Evolutionary conservation across 2,113 vertebrate species (phyloP).

Genomic region (Arizona elegans): DNA sequence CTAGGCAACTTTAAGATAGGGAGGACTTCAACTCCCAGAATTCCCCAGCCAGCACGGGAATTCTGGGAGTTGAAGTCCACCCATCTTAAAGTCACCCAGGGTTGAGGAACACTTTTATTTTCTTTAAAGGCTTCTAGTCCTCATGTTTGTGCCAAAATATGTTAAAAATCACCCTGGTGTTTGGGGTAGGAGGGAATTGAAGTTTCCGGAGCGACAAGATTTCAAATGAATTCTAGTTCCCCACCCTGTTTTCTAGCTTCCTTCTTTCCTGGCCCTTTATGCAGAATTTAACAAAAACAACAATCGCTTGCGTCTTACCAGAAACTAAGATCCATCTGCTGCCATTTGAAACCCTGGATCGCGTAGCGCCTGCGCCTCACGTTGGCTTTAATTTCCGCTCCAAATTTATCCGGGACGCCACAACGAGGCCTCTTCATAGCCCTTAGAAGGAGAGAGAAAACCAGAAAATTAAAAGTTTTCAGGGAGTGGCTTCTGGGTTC

Average conservation of each 20-base stretch:
- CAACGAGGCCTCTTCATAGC: slow-evolving; percentile 86
- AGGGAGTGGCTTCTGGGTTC: not conserved
- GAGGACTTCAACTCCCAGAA: too few relatives aligned
- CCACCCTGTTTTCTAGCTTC: not conserved
- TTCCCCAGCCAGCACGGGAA: too few relatives aligned
- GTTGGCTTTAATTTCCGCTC: slow-evolving; percentile 83
- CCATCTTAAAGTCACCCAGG: not conserved
- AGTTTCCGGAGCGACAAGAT: not conserved
- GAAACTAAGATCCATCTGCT: slow-evolving; percentile 84
- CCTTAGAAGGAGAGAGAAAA: slow-evolving; percentile 62
- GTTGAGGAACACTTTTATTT: not conserved
- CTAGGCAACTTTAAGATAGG: not conserved
- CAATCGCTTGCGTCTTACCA: slow-evolving; percentile 70
- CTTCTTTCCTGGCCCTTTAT: not conserved
- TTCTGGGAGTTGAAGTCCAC: not conserved
- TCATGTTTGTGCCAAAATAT: not conserved
- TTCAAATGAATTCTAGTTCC: not conserved
- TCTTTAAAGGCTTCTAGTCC: not conserved
- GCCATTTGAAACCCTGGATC: slow-evolving; percentile 88
- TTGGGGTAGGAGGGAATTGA: not conserved
- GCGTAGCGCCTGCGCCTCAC: slow-evolving; percentile 86
- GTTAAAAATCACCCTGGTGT: not conserved
- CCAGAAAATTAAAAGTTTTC: not conserved
- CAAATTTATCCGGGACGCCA: slow-evolving; percentile 88
- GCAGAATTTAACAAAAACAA: not conserved